Base-by-base conservation (phyloP, 2,888 invertebrate genomes). In the Portevinia maculata region DNA sequence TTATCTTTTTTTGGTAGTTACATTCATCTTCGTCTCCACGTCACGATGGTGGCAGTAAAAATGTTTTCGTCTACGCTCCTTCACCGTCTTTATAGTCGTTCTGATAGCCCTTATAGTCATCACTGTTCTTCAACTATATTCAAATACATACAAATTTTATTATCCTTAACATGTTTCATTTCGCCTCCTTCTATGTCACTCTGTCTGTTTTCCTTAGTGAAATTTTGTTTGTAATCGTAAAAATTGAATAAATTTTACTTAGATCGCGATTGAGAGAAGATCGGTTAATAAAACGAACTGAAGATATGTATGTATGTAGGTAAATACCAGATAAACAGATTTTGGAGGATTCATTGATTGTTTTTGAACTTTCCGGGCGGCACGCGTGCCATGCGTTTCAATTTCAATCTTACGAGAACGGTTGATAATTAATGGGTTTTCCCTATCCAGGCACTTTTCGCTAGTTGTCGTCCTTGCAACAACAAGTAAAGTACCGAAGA, bases 391-490 rank as follows among this genome's bases (percentile, higher is more conserved):
- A 41, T 8, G 57, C 17, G 44, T 62, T 55, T 67, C 75, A 62
- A 69, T 76, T 76, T 76, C 75, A 62, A 69, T 76, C 69, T 55
- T 48, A 76, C 24, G 62, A 62, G n/a, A 69, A 53, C 37, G 60
- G 62, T 37, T 76, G 32, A 69, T 53, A 76, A 76, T 76, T 76
- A 76, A 76, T 76, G 48, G 76, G 46, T 24, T 73, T 55, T n/a
- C n/a, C 1, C 15, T 39, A 39, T 53, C n/a, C 30, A 30, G 11
- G 13, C 34, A 13, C 32, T 17, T 21, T 46, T n/a, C n/a, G n/a
- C n/a, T n/a, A n/a, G n/a, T n/a, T 4, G 21, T 21, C 9, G 17
- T 6, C n/a, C 9, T 15, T 19, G 8, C 34, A n/a, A 21, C 34
- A n/a, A 21, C 9, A 17, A n/a, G 15, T 13, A 32, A 41, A 7